Base-by-base conservation (phyloP, 2,888 invertebrate species). In the Diarsia rubi region DNA sequence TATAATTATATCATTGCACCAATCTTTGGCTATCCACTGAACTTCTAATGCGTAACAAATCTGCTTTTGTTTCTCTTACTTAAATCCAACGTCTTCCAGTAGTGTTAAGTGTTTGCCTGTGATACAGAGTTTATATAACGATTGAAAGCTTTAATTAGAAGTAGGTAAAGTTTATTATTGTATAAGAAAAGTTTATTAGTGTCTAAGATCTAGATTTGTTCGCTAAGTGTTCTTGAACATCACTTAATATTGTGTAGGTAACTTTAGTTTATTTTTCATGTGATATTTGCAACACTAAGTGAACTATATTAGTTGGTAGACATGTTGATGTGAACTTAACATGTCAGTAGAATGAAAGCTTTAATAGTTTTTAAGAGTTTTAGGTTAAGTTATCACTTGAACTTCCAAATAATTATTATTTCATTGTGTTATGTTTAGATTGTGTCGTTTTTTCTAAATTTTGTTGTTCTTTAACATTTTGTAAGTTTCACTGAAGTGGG, bases 71-170 rank as follows among this genome's bases (percentile, higher is more conserved):
- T 81, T 90, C 86, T 87, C 80, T 89, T 83, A 90, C 89, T 90
- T 82, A 85, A 85, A 91, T 94, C 91, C 89, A 92, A 89, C 75
- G 96, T 96, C 96, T 96, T 96, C 96, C 96, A 93, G 89, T 96
- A 95, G 92, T 86, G 85, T 67, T 94, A 94, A 91, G 89, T 88
- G 90, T 73, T 90, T 88, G 90, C 81, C 96, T 96, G 96, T 96
- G 96, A 96, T 96, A 94, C 79, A 92, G 88, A 90, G 88, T 92
- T 91, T 91, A 85, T 81, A 79, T 87, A 88, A 86, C 21, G 81
- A 86, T 88, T 69, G 81, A 93, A 81, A 95, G 95, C 95, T 95
- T 95, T 95, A 95, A 95, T 86, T 95, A 95, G 94, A 73, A 81
- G 0, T 90, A 88, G 86, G 85, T 78, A 91, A 85, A 90, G 88